phyloP scores from a whole-genome alignment of 2,113 vertebrate genomes.

The Sinocyclocheilus grahami region DNA sequence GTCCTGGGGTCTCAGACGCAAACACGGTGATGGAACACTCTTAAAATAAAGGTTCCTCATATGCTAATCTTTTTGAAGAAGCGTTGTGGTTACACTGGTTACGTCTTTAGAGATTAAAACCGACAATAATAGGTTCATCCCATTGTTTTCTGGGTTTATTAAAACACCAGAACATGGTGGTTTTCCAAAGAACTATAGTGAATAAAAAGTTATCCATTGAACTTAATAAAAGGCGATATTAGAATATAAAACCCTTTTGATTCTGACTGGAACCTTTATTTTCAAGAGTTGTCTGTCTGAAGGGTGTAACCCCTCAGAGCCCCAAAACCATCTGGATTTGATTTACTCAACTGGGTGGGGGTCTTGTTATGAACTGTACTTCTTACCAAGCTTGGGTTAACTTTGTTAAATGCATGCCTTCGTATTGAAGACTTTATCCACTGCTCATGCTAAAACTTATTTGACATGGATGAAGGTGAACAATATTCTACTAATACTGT shows the following conservation, averaged over 20 bases:
- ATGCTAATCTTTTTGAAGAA: neutral
- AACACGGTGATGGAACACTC: neutral
- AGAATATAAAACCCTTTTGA: neutral
- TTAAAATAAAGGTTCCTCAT: neutral
- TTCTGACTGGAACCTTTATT: neutral
- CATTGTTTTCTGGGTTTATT: neutral
- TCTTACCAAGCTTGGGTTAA: neutral
- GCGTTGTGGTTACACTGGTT: neutral
- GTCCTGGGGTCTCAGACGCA: neutral
- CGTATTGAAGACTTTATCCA: neutral
- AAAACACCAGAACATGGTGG: neutral
- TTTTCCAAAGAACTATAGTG: neutral
- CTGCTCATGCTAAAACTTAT: constrained; percentile 5
- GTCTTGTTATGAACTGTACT: constrained; percentile 24
- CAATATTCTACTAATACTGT: neutral
- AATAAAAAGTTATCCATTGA: neutral
- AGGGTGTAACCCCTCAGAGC: constrained; percentile 1
- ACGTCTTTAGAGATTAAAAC: neutral
- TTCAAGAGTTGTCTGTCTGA: constrained; percentile 11
- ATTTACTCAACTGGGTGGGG: constrained; percentile 51
- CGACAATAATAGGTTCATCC: neutral
- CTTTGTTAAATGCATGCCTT: neutral
- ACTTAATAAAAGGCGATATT: neutral
- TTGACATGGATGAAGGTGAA: neutral
- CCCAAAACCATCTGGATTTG: constrained; percentile 53